Evolutionary conservation across 2,113 vertebrate genomes (phyloP).

Genomic region (Pachyramphus minor): DNA sequence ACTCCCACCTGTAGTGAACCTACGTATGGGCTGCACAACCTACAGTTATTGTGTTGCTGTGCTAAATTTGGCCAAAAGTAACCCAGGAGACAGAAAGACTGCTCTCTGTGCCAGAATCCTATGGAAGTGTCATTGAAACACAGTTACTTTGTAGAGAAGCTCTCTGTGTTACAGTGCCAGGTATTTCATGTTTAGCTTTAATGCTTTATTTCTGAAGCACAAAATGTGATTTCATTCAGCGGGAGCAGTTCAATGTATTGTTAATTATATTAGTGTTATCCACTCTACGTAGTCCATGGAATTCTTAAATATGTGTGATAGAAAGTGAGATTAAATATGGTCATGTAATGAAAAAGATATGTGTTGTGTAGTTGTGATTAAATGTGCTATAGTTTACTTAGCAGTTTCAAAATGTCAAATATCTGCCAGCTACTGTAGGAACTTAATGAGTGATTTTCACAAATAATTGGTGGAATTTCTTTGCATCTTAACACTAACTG

Average conservation of each 20-base stretch:
- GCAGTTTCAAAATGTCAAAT: neutral
- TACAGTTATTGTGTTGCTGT: neutral
- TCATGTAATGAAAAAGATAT: neutral
- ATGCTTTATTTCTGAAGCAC: neutral
- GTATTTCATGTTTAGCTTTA: neutral
- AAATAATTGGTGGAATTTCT: constrained; percentile 13
- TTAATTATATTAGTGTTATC: neutral
- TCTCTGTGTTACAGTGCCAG: neutral
- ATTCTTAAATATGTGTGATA: neutral
- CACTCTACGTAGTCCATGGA: neutral
- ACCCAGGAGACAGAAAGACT: neutral
- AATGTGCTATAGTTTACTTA: neutral
- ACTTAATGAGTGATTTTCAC: neutral
- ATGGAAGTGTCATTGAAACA: neutral
- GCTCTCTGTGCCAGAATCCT: neutral
- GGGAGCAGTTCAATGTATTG: neutral
- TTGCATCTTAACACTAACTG: neutral
- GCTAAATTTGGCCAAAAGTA: neutral
- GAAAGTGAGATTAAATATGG: neutral
- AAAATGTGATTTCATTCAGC: neutral
- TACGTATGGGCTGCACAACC: neutral
- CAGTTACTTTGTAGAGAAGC: neutral
- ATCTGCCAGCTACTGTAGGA: neutral
- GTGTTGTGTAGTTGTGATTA: neutral
- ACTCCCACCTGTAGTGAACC: neutral